phyloP scores from a whole-genome alignment of 2,797 vertebrate genomes.

The Anolis apletophallus region DNA sequence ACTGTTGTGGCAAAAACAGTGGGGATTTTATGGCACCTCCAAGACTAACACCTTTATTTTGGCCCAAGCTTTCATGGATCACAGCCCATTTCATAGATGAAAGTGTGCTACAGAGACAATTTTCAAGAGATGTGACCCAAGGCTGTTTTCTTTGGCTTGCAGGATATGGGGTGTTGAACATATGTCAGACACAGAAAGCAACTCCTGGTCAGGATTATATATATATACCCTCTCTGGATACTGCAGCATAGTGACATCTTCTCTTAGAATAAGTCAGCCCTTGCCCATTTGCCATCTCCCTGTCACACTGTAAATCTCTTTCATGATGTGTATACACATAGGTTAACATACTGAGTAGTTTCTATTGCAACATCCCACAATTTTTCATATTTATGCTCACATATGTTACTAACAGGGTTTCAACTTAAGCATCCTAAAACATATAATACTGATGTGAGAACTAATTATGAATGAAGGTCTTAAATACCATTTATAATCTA shows the following conservation, averaged over 20 bases:
- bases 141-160: background rate
- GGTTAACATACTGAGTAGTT: too few species aligned
- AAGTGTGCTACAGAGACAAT: conserved; percentile 33
- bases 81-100: background rate
- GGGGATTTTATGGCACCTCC: background rate
- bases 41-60: background rate
- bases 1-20: background rate
- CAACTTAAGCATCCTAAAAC: conserved; percentile 50
- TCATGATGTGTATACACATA: too few species aligned
- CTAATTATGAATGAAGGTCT: conserved; percentile 41
- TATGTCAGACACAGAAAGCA: background rate
- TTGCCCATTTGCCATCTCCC: too few species aligned
- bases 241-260: too few species aligned
- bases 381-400: too few species aligned
- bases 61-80: background rate
- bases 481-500: conserved; percentile 42
- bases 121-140: conserved; percentile 6
- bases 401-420: background rate
- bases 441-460: conserved; percentile 42
- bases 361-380: too few species aligned
- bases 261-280: too few species aligned
- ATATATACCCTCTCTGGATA: background rate
- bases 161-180: background rate
- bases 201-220: background rate
- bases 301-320: too few species aligned